phyloP scores from a whole-genome alignment of 2,888 invertebrate species.

The Mythimna impura region DNA sequence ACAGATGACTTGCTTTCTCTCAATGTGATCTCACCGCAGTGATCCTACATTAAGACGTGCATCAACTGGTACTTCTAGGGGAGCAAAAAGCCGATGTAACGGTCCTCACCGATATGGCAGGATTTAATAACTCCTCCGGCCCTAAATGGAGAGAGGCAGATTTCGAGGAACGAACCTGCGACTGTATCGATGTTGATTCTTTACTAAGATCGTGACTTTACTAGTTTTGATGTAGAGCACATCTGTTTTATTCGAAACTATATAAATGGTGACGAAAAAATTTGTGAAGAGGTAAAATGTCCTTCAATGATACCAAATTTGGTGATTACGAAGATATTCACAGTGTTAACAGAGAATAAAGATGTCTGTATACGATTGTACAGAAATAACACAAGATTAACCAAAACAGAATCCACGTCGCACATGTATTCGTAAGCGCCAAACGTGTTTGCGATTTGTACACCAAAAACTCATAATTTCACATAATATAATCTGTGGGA shows the following conservation, averaged over 20 bases:
- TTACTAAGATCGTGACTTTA: slow-evolving; percentile 67
- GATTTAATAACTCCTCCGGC: slow-evolving; percentile 84
- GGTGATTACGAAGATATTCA: slow-evolving; percentile 15
- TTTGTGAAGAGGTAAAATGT: neutral
- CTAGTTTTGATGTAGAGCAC: slow-evolving; percentile 38
- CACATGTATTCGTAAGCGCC: slow-evolving; percentile 20
- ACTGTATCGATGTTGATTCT: slow-evolving; percentile 71
- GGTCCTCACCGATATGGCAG: slow-evolving; percentile 83
- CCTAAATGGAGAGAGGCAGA: slow-evolving; percentile 80
- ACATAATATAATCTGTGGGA: slow-evolving; percentile 41
- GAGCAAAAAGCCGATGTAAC: slow-evolving; percentile 82
- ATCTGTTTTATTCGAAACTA: slow-evolving; percentile 49
- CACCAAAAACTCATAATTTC: slow-evolving; percentile 45
- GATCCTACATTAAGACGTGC: slow-evolving; percentile 58
- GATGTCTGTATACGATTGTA: slow-evolving; percentile 14
- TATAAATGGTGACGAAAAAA: slow-evolving; percentile 5
- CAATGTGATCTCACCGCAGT: slow-evolving; percentile 40
- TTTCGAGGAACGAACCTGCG: slow-evolving; percentile 65
- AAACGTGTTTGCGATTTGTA: slow-evolving; percentile 48
- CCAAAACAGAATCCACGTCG: slow-evolving; percentile 30
- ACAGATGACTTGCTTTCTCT: slow-evolving; percentile 49
- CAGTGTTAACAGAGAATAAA: slow-evolving; percentile 21
- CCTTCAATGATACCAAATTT: slow-evolving; percentile 8
- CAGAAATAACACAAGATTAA: slow-evolving; percentile 31
- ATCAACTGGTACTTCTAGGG: slow-evolving; percentile 64